Evolutionary conservation across 1,140 invertebrate species (phyloP), one percentile per base, ranked within the genome.

Genomic region (Diploscapter pachys): DNA sequence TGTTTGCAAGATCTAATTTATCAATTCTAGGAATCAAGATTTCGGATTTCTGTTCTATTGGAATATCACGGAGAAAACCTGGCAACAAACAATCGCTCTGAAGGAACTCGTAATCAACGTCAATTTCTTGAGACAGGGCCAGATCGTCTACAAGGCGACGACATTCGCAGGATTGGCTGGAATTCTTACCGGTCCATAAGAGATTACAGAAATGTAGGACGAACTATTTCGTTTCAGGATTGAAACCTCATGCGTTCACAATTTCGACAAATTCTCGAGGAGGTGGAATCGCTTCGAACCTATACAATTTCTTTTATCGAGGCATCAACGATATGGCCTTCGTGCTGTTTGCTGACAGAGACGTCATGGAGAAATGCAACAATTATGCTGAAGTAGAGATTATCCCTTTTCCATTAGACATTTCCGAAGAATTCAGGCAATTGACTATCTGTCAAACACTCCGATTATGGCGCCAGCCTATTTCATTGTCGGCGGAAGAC

Each of bases 141-240:
- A 87, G 72, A 86, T 86, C 5, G 72, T 89, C 49, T 90, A 87
- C 81, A 86, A 86, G 74, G 86, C 88, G 49, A 86, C 88, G 6
- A 87, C 86, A 72, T 89, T 88, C 83, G 88, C 88, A 75, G 89
- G 89, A n/a, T 89, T 89, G 79, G 81, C 89, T 72, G 89, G 89
- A n/a, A 82, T 89, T 53, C 62, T 74, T 49, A 74, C 72, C 9
- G 72, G 72, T 71, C n/a, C 5, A 0, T 11, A 13, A 64, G 9
- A 70, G 48, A 2, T 67, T 70, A 11, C 2, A 11, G n/a, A 11
- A 11, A 59, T 11, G 57, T 11, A 31, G 31, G 31, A 59, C 1
- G 57, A 59, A 11, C 31, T 59, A 72, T 31, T n/a, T 67, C 5
- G 66, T 72, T 31, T 31, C 8, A 72, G 70, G 70, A 2, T 6